Conservation (phyloP, 2,888 invertebrate genomes). For the Drosophila fungiperda region DNA sequence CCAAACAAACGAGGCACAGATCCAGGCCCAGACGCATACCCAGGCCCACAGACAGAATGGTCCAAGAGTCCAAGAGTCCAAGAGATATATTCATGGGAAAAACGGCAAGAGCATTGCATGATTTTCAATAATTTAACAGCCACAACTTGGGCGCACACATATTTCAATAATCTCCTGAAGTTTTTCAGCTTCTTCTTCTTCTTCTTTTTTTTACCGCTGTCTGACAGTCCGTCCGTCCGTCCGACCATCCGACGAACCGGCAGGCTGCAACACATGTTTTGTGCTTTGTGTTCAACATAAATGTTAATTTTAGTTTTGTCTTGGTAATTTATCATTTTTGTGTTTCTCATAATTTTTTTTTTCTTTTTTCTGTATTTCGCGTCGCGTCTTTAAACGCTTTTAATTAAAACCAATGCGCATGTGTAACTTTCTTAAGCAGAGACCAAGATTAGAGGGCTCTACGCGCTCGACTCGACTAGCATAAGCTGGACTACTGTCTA, state of each 20-base stretch:
- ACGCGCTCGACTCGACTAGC: not conserved
- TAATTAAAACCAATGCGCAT: constrained; percentile 83
- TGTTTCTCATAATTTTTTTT: not conserved
- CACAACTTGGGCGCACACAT: constrained; percentile 41
- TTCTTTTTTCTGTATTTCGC: constrained; percentile 28
- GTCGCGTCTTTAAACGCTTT: constrained; percentile 76
- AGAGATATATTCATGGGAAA: constrained; percentile 78
- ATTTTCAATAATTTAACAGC: constrained; percentile 80
- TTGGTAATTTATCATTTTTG: constrained; percentile 80
- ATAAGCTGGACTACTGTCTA: constrained; percentile 36
- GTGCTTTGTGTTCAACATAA: constrained; percentile 58
- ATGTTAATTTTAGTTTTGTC: constrained; percentile 78
- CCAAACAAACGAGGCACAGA: constrained; percentile 50
- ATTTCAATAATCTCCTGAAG: constrained; percentile 63
- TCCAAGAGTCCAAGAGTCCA: constrained; percentile 36
- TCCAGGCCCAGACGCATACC: not conserved
- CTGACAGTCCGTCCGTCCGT: constrained; percentile 7
- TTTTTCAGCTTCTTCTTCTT: not conserved
- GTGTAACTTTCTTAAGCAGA: constrained; percentile 80
- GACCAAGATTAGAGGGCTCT: constrained; percentile 29
- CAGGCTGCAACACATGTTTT: constrained; percentile 53
- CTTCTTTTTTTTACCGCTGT: constrained; percentile 13
- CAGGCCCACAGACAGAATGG: constrained; percentile 16
- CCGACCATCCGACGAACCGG: constrained; percentile 16
- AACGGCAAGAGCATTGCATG: constrained; percentile 66